A percentile compares a stretch with the other conserved stretches of the same genome.
Evolutionary conservation across 2,113 vertebrate species (phyloP).

Genomic region (Pavo muticus): DNA sequence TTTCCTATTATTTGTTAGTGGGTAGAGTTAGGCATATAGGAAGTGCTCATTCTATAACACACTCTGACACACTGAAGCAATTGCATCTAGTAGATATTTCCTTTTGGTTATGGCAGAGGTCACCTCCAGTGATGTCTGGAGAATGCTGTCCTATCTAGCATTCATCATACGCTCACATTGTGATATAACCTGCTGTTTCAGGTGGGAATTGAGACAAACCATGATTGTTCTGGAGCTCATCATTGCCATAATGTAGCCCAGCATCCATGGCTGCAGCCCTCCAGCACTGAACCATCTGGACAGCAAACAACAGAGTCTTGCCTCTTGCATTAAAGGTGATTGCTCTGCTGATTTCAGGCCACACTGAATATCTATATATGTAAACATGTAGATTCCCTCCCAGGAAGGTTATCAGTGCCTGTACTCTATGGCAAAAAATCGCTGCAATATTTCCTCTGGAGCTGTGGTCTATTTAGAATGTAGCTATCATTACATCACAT

Average conservation of each 20-base stretch:
- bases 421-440: accelerated
- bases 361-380: no score
- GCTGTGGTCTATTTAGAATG: neutral
- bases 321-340: accelerated
- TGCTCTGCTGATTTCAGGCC: neutral
- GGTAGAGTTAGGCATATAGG: neutral
- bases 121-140: neutral
- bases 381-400: neutral
- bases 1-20: neutral
- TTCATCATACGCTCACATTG: accelerated
- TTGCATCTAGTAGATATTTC: accelerated
- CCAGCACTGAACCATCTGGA: no score
- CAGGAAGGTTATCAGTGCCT: accelerated
- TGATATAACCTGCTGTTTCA: accelerated
- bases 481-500: neutral
- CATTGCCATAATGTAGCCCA: neutral
- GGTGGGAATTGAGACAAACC: neutral
- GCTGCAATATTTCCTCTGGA: neutral
- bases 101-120: neutral
- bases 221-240: accelerated
- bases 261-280: accelerated
- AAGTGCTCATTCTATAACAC: neutral
- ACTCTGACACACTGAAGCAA: neutral
- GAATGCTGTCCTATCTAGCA: accelerated
- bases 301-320: accelerated